Evolutionary conservation across 2,797 vertebrate species (phyloP), one percentile per base, ranked within the genome.

Genomic region (Lagodon rhomboides): DNA sequence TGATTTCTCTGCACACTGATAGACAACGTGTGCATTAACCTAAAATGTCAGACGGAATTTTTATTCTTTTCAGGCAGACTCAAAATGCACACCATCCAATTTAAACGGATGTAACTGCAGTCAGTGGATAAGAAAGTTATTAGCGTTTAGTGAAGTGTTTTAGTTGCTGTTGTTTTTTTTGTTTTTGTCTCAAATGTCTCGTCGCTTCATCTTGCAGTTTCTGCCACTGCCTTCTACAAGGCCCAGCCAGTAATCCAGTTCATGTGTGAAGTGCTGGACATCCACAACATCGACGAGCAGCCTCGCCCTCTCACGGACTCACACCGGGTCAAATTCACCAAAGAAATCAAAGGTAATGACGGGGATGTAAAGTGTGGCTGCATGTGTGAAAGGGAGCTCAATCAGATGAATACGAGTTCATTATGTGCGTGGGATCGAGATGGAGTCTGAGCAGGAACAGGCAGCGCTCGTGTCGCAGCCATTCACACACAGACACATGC

Each of bases 191-290:
- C 43, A 51, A 77, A 63, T 76, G 13, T 70, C 43, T 77, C 22
- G 12, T 54, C 61, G 51, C 30, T 92, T 73, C 79, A 41, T 84
- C 47, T 77, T 80, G 13, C 91, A 99, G 98, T 99, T 90, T 99
- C 98, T 89, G 98, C 98, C 94, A 99, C 98, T 76, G 98, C 98
- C 92, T 99, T 99, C 91, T 99, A 99, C 94, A 99, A 99, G 96
- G 98, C 98, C 95, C 98, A 99, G 96, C 98, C 98, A 63, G 98
- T 99, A 89, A 99, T 99, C 93, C 98, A 99, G 94, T 99, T 99
- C 92, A 99, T 99, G 98, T 99, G 98, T 94, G 98, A 99, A 95
- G 98, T 99, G 82, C 95, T 99, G 93, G 98, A 99, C 96, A 99
- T 99, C 92, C 98, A 99, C 95, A 99, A 99, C 94, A 99, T 99